Evolutionary conservation across 2,888 invertebrate species (phyloP).

Genomic region (Oscheius sp.): DNA sequence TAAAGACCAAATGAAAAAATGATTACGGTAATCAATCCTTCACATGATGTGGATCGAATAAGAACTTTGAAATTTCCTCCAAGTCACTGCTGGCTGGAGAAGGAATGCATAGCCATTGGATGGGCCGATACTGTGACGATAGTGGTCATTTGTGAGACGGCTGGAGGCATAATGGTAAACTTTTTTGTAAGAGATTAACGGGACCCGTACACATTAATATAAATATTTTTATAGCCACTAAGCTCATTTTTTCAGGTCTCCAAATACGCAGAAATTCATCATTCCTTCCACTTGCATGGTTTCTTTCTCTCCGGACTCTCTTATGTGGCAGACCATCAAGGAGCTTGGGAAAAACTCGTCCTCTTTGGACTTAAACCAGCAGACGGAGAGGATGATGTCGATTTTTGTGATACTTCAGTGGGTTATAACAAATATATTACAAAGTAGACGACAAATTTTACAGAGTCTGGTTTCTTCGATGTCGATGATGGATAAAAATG

Average conservation of each 20-base stretch:
- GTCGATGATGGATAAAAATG: constrained; percentile 34
- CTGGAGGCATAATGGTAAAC: constrained; percentile 11
- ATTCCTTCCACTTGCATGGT: constrained; percentile 43
- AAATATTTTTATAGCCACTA: constrained; percentile 7
- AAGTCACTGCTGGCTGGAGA: constrained; percentile 56
- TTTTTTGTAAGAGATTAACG: not conserved
- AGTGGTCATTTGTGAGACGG: constrained; percentile 35
- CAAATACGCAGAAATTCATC: constrained; percentile 42
- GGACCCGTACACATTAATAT: not conserved
- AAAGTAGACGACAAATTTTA: constrained; percentile 1
- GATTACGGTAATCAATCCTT: constrained; percentile 59
- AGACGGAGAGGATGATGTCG: constrained; percentile 42
- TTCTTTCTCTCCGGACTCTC: constrained; percentile 62
- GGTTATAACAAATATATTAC: constrained; percentile 11
- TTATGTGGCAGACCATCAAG: constrained; percentile 42
- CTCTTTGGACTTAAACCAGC: constrained; percentile 57
- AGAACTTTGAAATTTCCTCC: constrained; percentile 61
- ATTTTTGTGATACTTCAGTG: constrained; percentile 51
- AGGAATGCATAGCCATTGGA: constrained; percentile 60
- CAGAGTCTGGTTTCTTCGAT: constrained; percentile 40
- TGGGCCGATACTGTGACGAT: constrained; percentile 68
- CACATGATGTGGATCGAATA: constrained; percentile 55
- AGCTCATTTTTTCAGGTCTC: constrained; percentile 14
- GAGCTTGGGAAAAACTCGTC: constrained; percentile 57
- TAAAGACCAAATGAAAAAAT: constrained; percentile 29